These are phyloP conservation scores for Amphibalanus amphitrite DNA, from an alignment of 1,140 invertebrate species.

Conservation along the genomic window DNA sequence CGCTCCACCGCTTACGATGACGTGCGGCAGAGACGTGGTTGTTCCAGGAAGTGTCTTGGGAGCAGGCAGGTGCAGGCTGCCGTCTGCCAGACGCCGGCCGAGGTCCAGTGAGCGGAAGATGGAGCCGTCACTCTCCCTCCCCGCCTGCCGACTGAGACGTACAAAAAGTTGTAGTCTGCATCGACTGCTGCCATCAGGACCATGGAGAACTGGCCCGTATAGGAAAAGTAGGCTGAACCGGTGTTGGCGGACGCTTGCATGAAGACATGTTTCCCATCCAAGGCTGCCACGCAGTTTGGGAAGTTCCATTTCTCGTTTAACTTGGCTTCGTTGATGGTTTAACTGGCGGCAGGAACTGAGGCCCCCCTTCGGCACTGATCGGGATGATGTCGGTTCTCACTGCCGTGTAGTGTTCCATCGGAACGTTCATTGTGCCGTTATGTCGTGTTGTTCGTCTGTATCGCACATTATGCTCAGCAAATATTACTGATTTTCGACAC, in stretches of 20 bases:
- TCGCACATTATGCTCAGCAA: too few species aligned
- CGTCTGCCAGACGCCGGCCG: background rate
- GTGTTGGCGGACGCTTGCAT: conserved; percentile 25
- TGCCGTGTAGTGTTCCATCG: too few species aligned
- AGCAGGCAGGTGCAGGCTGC: background rate
- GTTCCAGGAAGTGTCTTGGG: background rate
- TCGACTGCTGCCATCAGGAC: conserved; percentile 32
- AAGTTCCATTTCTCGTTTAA: conserved; percentile 26
- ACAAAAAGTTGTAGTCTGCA: conserved; percentile 29
- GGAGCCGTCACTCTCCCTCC: conserved; percentile 25
- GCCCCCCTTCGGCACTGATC: background rate
- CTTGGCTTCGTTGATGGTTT: conserved; percentile 9
- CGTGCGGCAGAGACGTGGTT: too few species aligned
- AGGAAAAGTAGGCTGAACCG: conserved; percentile 32
- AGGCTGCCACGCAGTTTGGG: conserved; percentile 26
- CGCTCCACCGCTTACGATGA: too few species aligned
- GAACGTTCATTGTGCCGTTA: too few species aligned
- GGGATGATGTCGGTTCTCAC: too few species aligned
- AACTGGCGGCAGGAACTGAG: background rate
- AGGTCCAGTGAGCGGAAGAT: conserved; percentile 20
- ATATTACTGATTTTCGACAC: too few species aligned
- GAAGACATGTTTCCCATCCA: conserved; percentile 34
- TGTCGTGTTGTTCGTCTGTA: too few species aligned
- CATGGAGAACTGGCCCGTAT: conserved; percentile 32
- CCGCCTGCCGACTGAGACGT: conserved; percentile 29